phyloP scores from a whole-genome alignment of 2,113 vertebrate genomes.

The Tretioscincus oriximinensis region DNA sequence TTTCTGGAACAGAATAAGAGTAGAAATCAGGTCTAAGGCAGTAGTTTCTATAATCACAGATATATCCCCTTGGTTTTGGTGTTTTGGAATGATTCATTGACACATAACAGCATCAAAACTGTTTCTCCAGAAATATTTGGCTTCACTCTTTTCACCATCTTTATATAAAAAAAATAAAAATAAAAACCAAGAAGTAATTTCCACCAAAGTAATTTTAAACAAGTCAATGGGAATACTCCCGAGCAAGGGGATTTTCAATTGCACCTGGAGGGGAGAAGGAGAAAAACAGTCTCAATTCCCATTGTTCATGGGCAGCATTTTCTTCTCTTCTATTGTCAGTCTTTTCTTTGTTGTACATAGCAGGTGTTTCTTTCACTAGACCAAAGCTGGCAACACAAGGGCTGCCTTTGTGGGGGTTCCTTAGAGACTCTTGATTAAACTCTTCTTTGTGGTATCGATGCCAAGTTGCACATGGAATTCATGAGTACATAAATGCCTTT shows the following conservation, averaged over 20 bases:
- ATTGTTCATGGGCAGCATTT: constrained; percentile 47
- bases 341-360: constrained; percentile 53
- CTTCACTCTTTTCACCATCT: constrained; percentile 36
- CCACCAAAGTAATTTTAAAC: background rate
- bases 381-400: constrained; percentile 49
- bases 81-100: too few species aligned
- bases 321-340: constrained; percentile 64
- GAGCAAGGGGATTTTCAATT: constrained; percentile 3
- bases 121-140: constrained; percentile 49
- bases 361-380: constrained; percentile 67
- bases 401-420: constrained; percentile 61
- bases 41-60: too few species aligned
- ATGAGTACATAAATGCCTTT: constrained; percentile 43
- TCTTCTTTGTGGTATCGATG: constrained; percentile 64
- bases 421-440: constrained; percentile 63
- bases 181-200: background rate
- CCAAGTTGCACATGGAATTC: constrained; percentile 47
- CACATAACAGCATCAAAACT: background rate
- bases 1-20: too few species aligned
- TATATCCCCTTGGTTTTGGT: too few species aligned
- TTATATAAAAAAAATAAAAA: constrained; percentile 26
- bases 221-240: constrained; percentile 11
- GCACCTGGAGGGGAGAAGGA: constrained; percentile 41
- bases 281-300: constrained; percentile 30
- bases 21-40: too few species aligned